Conservation (phyloP, 2,797 vertebrate genomes). For the Triplophysa yarkandensis region DNA sequence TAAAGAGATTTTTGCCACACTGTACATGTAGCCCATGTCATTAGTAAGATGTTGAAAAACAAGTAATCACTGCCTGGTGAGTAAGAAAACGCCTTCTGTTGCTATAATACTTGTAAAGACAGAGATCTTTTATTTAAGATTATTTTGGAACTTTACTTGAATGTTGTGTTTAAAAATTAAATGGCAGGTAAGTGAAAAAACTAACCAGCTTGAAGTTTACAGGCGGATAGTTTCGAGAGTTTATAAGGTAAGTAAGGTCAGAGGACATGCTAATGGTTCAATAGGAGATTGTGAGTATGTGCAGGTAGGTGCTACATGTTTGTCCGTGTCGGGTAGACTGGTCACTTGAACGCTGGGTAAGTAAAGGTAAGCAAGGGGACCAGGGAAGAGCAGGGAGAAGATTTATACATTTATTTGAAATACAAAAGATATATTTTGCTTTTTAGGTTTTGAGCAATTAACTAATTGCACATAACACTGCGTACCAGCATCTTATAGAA, state of each 20-base stretch:
- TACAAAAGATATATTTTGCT: no score
- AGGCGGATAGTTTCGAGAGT: constrained; percentile 62
- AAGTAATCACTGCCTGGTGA: constrained; percentile 85
- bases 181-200: constrained; percentile 77
- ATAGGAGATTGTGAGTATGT: constrained; percentile 73
- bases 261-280: constrained; percentile 45
- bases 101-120: constrained; percentile 75
- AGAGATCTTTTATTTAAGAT: constrained; percentile 70
- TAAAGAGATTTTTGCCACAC: constrained; percentile 71
- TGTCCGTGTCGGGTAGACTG: constrained; percentile 68
- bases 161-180: constrained; percentile 77
- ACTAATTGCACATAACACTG: background rate
- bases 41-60: constrained; percentile 86
- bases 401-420: background rate
- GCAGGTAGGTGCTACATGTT: constrained; percentile 74
- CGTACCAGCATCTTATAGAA: background rate
- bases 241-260: constrained; percentile 77
- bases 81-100: constrained; percentile 85
- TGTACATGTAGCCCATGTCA: constrained; percentile 84
- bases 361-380: constrained; percentile 71
- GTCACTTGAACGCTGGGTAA: constrained; percentile 64
- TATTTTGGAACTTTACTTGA: constrained; percentile 77
- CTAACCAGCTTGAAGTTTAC: constrained; percentile 77
- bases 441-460: background rate
- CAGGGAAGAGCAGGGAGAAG: constrained; percentile 28